Conservation (phyloP, 2,113 vertebrate genomes). For the Neopipo cinnamomea region DNA sequence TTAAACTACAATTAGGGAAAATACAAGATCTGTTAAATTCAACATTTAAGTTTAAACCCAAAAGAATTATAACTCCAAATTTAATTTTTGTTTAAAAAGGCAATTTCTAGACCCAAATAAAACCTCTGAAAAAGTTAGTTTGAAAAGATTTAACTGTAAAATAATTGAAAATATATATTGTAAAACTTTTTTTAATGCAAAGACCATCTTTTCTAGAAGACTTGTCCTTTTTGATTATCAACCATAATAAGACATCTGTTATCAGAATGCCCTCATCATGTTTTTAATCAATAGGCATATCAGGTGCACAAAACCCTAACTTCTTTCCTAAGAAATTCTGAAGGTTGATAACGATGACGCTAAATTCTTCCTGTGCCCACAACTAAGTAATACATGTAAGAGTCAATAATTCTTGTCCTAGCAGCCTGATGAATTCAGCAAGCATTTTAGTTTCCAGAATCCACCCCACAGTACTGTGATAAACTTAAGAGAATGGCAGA, state of each 20-base stretch:
- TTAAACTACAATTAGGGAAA: background rate
- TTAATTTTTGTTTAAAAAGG: background rate
- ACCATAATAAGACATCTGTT: background rate
- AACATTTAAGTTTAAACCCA: background rate
- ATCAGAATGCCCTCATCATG: background rate
- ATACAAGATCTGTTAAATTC: background rate
- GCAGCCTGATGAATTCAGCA: background rate
- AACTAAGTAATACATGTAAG: background rate
- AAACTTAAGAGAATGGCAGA: background rate
- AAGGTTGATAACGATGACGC: background rate
- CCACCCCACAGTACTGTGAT: background rate
- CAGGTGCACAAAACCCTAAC: background rate
- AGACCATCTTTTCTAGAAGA: background rate
- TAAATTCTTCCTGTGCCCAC: background rate
- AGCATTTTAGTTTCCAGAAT: slow-evolving; percentile 2
- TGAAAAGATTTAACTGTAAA: background rate
- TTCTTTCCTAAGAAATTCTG: background rate
- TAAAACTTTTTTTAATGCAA: background rate
- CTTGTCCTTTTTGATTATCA: background rate
- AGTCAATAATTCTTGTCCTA: background rate
- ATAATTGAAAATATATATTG: background rate
- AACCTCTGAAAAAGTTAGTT: background rate
- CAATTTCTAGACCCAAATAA: background rate
- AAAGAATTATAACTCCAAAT: background rate
- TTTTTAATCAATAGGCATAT: background rate